Conservation (phyloP, 2,113 vertebrate species). For the Oplegnathus fasciatus region DNA sequence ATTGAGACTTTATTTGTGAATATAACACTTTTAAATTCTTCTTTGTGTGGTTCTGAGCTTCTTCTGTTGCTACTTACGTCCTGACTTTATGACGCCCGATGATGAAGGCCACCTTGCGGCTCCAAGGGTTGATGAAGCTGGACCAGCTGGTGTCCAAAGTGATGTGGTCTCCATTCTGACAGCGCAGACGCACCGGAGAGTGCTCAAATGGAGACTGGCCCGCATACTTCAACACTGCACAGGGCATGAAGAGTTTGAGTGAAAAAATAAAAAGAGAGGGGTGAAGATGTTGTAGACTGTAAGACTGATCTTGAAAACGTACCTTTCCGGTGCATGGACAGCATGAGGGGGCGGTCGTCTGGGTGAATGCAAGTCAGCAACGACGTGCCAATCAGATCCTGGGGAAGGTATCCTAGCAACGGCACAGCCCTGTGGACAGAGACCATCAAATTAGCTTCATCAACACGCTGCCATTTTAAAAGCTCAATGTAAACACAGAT, state of each 20-base stretch:
- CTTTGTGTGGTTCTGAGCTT: neutral
- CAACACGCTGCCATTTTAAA: neutral
- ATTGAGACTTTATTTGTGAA: neutral
- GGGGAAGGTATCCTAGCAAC: constrained; percentile 93
- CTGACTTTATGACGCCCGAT: constrained; percentile 93
- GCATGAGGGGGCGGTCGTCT: constrained; percentile 89
- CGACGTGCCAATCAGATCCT: constrained; percentile 91
- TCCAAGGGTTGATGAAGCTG: constrained; percentile 95
- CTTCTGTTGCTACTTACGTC: constrained; percentile 84
- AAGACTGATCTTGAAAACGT: no score
- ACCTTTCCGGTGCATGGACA: constrained; percentile 91
- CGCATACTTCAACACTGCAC: constrained; percentile 89
- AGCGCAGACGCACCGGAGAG: constrained; percentile 89
- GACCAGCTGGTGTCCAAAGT: constrained; percentile 94
- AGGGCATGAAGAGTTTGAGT: neutral
- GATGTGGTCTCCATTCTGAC: constrained; percentile 92
- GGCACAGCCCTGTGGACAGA: constrained; percentile 88
- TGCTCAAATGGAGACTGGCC: constrained; percentile 92
- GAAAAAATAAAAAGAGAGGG: neutral
- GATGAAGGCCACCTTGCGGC: constrained; percentile 91
- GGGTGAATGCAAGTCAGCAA: constrained; percentile 89
- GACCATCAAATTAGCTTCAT: constrained; percentile 1
- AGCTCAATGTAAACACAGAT: neutral
- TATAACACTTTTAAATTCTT: neutral
- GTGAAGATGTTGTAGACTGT: no score